A percentile compares a stretch with the other conserved stretches of the same genome.
Evolutionary conservation across 2,888 invertebrate genomes (phyloP).

Genomic region (Actias luna): DNA sequence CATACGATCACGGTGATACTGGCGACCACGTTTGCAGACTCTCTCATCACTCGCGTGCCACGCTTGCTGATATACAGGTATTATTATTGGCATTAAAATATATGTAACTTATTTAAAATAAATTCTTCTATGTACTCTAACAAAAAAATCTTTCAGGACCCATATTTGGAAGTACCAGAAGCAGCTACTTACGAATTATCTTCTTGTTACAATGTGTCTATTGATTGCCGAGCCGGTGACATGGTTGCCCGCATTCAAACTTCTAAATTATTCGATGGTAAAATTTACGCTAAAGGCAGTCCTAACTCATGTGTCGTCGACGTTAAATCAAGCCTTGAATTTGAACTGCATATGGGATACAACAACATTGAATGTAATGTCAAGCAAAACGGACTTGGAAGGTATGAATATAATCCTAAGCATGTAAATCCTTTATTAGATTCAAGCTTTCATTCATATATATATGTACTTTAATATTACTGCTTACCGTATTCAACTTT

Average conservation of each 20-base stretch:
- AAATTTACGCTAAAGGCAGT: constrained; percentile 96
- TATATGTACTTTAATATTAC: neutral
- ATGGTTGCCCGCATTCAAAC: constrained; percentile 97
- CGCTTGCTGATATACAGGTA: constrained; percentile 93
- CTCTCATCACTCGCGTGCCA: constrained; percentile 94
- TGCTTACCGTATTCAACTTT: no score
- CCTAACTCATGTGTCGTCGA: constrained; percentile 96
- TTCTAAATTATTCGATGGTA: constrained; percentile 95
- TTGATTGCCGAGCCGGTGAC: constrained; percentile 95
- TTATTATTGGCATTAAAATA: neutral
- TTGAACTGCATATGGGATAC: constrained; percentile 95
- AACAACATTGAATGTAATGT: constrained; percentile 96
- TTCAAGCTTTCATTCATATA: neutral
- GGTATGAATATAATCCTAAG: constrained; percentile 57
- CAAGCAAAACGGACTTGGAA: constrained; percentile 92
- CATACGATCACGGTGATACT: constrained; percentile 96
- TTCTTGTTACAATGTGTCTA: constrained; percentile 96
- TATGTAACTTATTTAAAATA: neutral
- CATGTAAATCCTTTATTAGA: no score
- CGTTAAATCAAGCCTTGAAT: constrained; percentile 93
- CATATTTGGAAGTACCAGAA: constrained; percentile 94
- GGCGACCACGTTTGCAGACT: constrained; percentile 96
- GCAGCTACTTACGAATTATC: constrained; percentile 95
- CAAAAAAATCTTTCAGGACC: constrained; percentile 82
- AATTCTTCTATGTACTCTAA: neutral